Evolutionary conservation across 1,140 invertebrate genomes (phyloP).

Genomic region (Glomeris maerens): DNA sequence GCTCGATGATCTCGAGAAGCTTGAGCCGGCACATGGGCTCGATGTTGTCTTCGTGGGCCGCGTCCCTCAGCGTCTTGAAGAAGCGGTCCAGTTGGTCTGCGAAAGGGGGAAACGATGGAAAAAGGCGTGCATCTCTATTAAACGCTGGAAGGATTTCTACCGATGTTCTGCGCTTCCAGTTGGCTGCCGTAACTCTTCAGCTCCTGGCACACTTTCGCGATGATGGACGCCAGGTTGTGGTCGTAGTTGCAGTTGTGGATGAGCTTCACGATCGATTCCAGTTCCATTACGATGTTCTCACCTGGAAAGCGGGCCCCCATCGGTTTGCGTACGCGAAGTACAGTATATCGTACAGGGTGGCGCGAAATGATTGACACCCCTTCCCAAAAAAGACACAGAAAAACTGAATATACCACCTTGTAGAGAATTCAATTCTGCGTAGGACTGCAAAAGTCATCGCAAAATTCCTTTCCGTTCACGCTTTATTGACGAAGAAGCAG

Average conservation of each 20-base stretch:
- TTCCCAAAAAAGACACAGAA: no score
- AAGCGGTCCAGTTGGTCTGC: conserved; percentile 48
- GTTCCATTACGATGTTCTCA: conserved; percentile 19
- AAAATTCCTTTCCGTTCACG: no score
- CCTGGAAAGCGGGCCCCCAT: no score
- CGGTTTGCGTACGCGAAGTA: no score
- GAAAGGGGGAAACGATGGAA: conserved; percentile 1
- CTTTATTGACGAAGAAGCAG: no score
- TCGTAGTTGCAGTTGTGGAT: conserved; percentile 22
- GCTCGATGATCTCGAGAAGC: conserved; percentile 72
- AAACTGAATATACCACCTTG: background rate
- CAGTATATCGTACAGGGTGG: no score
- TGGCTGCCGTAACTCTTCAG: conserved; percentile 55
- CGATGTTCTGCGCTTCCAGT: conserved; percentile 57
- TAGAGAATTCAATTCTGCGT: background rate
- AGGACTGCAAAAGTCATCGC: no score
- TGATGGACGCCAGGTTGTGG: conserved; percentile 16
- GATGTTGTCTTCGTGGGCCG: conserved; percentile 58
- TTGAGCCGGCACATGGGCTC: conserved; percentile 64
- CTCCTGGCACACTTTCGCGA: conserved; percentile 50
- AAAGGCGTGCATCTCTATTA: conserved; percentile 9
- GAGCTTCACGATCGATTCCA: conserved; percentile 22
- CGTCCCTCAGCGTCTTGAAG: conserved; percentile 71
- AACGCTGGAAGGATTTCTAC: conserved; percentile 27
- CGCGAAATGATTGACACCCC: no score